phyloP scores from a whole-genome alignment of 2,888 invertebrate species.

The Glaucopsyche alexis region DNA sequence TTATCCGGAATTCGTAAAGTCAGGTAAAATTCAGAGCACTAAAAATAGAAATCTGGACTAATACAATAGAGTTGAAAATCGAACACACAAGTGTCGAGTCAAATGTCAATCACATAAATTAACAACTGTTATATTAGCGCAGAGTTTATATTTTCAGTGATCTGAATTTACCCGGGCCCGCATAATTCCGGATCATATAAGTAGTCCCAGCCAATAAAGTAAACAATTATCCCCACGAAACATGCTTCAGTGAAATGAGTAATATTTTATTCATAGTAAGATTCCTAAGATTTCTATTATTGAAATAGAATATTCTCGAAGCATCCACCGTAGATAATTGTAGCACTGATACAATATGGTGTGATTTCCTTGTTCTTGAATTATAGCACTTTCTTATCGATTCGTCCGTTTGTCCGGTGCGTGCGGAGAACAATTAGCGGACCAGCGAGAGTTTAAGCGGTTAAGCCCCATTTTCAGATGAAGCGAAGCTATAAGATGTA shows the following conservation, averaged over 20 bases:
- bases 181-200: too few species aligned
- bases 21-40: too few species aligned
- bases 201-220: too few species aligned
- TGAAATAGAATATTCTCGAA: neutral
- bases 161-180: too few species aligned
- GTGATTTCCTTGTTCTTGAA: neutral
- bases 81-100: too few species aligned
- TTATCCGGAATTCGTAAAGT: too few species aligned
- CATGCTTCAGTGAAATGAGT: neutral
- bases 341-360: neutral
- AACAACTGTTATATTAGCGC: too few species aligned
- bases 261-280: neutral
- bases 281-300: constrained; percentile 1
- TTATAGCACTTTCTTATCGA: constrained; percentile 18
- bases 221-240: neutral
- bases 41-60: too few species aligned
- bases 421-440: neutral
- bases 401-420: constrained; percentile 19
- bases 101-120: too few species aligned
- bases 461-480: neutral
- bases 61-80: too few species aligned
- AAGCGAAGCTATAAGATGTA: neutral
- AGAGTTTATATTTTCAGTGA: too few species aligned
- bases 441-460: constrained; percentile 12
- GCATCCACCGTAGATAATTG: constrained; percentile 22